A percentile compares a stretch with the other conserved stretches of the same genome.
phyloP scores from a whole-genome alignment of 2,113 vertebrate genomes.

The Daboia siamensis region DNA sequence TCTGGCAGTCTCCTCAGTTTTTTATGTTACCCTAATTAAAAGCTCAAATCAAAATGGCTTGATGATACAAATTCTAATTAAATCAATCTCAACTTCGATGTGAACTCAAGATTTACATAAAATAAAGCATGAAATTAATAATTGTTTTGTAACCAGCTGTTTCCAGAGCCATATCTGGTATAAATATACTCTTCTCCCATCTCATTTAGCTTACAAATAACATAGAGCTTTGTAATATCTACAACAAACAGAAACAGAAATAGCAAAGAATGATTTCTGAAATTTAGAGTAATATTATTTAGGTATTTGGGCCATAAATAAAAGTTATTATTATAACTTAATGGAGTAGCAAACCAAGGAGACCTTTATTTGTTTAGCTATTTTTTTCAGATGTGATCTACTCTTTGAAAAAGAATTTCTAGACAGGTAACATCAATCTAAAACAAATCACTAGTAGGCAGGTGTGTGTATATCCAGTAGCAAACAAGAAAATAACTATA shows the following conservation, averaged over 20 bases:
- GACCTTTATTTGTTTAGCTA: background rate
- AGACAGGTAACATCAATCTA: background rate
- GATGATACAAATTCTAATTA: conserved; percentile 75
- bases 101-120: conserved; percentile 63
- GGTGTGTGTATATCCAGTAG: background rate
- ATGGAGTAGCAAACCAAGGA: background rate
- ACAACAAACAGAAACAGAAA: background rate
- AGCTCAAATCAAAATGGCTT: conserved; percentile 65
- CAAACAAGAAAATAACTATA: background rate
- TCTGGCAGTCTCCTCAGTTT: conserved; percentile 40
- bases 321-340: background rate
- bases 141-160: conserved; percentile 64
- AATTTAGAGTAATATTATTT: background rate
- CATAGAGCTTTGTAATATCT: background rate
- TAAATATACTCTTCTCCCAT: background rate
- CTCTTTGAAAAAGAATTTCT: background rate
- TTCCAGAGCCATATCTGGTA: conserved; percentile 24
- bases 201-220: background rate
- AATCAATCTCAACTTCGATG: conserved; percentile 71
- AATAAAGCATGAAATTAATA: conserved; percentile 73
- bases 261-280: background rate
- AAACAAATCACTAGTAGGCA: background rate
- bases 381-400: background rate
- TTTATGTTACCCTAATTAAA: conserved; percentile 65
- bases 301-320: background rate